Evolutionary conservation across 2,888 invertebrate genomes (phyloP), one percentile per base, ranked within the genome.

Genomic region (Paralinhomoeus sp.): DNA sequence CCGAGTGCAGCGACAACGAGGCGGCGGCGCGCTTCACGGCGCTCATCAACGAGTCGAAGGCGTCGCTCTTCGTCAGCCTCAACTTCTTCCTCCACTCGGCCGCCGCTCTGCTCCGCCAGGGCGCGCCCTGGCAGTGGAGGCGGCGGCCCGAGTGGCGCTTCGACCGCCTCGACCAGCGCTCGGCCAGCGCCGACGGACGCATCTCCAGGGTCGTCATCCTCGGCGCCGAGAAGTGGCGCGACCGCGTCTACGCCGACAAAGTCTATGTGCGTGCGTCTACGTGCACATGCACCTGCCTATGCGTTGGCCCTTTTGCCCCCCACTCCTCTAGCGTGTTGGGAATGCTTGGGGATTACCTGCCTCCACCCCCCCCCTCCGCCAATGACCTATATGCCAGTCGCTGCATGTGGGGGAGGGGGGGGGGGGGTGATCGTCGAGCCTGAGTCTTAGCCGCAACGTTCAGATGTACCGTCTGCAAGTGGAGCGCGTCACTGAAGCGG

Each of bases 21-120:
- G 91, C 93, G 1, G 83, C 85, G 2, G 84, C 50, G 9, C 50
- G 53, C 33, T 60, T 60, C 47, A 60, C 57, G 3, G 48, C 65
- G 45, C 79, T 93, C 73, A 91, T 97, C 62, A 82, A 89, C 64
- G 83, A 82, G 57, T 85, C 87, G 39, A 70, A 89, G 47, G 45
- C 47, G 23, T 55, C 53, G 40, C 35, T 48, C 15, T 58, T 54
- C 31, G 89, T 91, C 0, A 89, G 89, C 48, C 80, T 91, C 57
- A 97, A 97, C 70, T 97, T 97, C 69, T 91, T 97, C 69, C 71
- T 93, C 41, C 97, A 97, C 69, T 89, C 89, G 64, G 67, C 93
- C 60, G 87, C 87, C 2, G 91, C 93, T 63, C 67, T 87, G 5
- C 5, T 27, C 12, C 7, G 27, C 27, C 5, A 27, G 12, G 7